These are phyloP conservation scores for Petrocephalus sullivani DNA, from an alignment of 2,797 vertebrate genomes.

Conservation along the genomic window DNA sequence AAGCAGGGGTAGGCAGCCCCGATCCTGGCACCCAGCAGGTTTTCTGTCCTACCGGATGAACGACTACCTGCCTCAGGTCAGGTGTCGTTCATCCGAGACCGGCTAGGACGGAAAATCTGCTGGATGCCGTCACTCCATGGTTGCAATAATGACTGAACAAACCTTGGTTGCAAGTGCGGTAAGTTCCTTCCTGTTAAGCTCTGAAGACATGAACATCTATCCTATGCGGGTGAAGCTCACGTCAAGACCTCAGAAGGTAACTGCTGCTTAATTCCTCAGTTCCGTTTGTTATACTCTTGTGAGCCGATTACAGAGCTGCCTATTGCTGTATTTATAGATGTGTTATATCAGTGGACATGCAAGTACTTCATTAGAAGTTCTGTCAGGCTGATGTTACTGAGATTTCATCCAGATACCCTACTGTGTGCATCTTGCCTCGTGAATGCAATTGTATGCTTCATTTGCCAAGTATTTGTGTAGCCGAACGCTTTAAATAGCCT, in stretches of 20 bases:
- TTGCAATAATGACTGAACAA: background rate
- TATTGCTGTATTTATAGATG: background rate
- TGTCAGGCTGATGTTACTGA: background rate
- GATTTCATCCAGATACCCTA: background rate
- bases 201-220: background rate
- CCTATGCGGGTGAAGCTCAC: background rate
- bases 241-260: background rate
- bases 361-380: background rate
- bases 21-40: background rate
- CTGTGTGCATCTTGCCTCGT: background rate
- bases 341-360: background rate
- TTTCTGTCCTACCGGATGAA: background rate
- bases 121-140: too few relatives aligned
- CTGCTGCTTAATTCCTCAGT: slow-evolving; percentile 12
- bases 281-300: background rate
- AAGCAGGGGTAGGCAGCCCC: background rate
- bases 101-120: too few relatives aligned
- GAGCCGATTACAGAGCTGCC: background rate
- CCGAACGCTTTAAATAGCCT: background rate
- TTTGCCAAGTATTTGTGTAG: background rate
- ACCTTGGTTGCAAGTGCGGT: background rate
- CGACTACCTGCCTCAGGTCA: background rate
- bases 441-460: background rate
- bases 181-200: too few relatives aligned
- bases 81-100: too few relatives aligned